Evolutionary conservation across 2,797 vertebrate species (phyloP).

Genomic region (Esox masquinongy): DNA sequence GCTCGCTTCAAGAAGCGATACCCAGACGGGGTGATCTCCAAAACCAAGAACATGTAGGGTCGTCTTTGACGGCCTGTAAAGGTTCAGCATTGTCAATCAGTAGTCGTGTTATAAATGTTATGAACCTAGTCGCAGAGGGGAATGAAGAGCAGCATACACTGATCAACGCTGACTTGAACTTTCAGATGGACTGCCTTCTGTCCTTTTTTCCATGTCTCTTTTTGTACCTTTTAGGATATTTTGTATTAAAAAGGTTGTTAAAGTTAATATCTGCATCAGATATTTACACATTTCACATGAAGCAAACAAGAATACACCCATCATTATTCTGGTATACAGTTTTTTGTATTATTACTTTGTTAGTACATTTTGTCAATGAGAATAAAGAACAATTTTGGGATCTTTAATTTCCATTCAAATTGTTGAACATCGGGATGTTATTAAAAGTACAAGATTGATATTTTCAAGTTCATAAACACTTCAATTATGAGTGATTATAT

Average conservation of each 20-base stretch:
- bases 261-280: neutral
- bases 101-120: neutral
- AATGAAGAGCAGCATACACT: neutral
- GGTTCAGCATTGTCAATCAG: neutral
- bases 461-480: constrained; percentile 16
- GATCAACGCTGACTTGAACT: neutral
- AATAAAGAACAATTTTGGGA: constrained; percentile 3
- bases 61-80: too few species aligned
- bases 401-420: constrained; percentile 13
- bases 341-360: constrained; percentile 38
- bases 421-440: constrained; percentile 9
- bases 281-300: constrained; percentile 1
- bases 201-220: constrained; percentile 11
- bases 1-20: constrained; percentile 89
- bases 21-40: constrained; percentile 91
- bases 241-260: constrained; percentile 39
- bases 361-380: constrained; percentile 36
- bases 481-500: constrained; percentile 30
- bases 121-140: constrained; percentile 10
- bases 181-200: constrained; percentile 19
- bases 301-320: constrained; percentile 10
- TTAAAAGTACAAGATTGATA: constrained; percentile 14
- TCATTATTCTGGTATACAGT: constrained; percentile 35
- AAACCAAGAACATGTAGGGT: constrained; percentile 82
- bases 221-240: constrained; percentile 45